These are phyloP conservation scores for Phocoena phocoena DNA, from an alignment of 2,113 vertebrate species.

Conservation along the genomic window DNA sequence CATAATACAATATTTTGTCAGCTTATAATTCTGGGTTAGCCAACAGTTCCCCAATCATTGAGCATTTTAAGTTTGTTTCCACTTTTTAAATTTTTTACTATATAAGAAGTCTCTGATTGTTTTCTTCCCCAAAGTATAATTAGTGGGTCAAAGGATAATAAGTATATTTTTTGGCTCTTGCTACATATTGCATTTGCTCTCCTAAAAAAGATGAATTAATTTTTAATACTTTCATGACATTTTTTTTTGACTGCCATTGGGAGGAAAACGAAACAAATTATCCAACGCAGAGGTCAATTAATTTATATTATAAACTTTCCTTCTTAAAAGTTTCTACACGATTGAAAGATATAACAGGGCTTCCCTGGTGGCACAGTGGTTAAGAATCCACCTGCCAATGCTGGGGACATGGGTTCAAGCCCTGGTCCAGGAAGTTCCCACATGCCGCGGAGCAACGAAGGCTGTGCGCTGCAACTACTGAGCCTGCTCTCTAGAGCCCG, in stretches of 20 bases:
- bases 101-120: background rate
- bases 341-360: background rate
- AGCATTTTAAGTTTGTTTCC: background rate
- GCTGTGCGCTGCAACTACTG: too few species aligned
- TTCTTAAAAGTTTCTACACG: background rate
- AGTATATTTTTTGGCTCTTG: background rate
- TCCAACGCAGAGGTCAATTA: background rate
- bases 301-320: background rate
- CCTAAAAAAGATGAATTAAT: background rate
- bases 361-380: too few species aligned
- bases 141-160: background rate
- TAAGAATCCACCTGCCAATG: too few species aligned
- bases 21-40: background rate
- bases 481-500: too few species aligned
- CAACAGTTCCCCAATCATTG: background rate
- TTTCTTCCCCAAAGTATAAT: background rate
- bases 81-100: background rate
- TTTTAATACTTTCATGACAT: background rate
- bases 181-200: background rate
- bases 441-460: too few species aligned
- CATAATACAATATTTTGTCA: background rate
- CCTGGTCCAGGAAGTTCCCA: too few species aligned
- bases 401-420: too few species aligned
- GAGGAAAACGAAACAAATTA: constrained; percentile 7
- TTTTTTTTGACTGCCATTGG: background rate